A percentile compares a stretch with the other conserved stretches of the same genome.
Conservation (phyloP, 2,888 invertebrate species). For the Scrobipalpa atriplicella region DNA sequence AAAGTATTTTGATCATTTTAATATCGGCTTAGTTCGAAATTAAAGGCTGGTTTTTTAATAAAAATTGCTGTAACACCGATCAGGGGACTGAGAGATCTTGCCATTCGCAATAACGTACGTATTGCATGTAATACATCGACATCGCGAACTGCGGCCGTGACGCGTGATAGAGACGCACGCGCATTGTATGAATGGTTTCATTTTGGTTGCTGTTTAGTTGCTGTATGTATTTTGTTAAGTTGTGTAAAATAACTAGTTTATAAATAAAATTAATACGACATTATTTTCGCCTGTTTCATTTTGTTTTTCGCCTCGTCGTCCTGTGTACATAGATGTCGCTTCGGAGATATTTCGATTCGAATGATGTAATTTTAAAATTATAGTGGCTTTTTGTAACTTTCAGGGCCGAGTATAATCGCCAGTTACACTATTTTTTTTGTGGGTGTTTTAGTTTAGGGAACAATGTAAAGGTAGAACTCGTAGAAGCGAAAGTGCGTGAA, state of each 20-base stretch:
- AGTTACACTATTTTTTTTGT: slow-evolving; percentile 10
- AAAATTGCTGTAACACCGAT: not conserved
- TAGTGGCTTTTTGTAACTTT: slow-evolving; percentile 64
- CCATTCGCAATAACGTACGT: slow-evolving; percentile 31
- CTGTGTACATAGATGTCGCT: slow-evolving; percentile 53
- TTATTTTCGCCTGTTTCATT: slow-evolving; percentile 71
- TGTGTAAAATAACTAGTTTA: slow-evolving; percentile 82
- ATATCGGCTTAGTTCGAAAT: not conserved
- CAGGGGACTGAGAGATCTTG: slow-evolving; percentile 49
- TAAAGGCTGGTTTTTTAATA: not conserved
- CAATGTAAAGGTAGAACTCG: not conserved
- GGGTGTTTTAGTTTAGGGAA: not conserved
- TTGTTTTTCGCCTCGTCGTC: slow-evolving; percentile 52
- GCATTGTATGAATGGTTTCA: slow-evolving; percentile 58
- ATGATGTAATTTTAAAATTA: slow-evolving; percentile 39
- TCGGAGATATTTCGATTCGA: slow-evolving; percentile 38
- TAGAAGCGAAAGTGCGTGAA: not conserved
- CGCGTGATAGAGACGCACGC: slow-evolving; percentile 18
- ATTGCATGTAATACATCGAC: slow-evolving; percentile 19
- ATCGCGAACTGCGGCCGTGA: not conserved
- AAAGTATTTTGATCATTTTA: not conserved
- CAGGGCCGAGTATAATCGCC: slow-evolving; percentile 23
- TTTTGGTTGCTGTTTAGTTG: slow-evolving; percentile 80
- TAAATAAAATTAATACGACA: slow-evolving; percentile 78
- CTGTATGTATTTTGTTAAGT: slow-evolving; percentile 83